A percentile compares a stretch with the other conserved stretches of the same genome.
Conservation (phyloP, 2,888 invertebrate species). For the Netelia melanura region DNA sequence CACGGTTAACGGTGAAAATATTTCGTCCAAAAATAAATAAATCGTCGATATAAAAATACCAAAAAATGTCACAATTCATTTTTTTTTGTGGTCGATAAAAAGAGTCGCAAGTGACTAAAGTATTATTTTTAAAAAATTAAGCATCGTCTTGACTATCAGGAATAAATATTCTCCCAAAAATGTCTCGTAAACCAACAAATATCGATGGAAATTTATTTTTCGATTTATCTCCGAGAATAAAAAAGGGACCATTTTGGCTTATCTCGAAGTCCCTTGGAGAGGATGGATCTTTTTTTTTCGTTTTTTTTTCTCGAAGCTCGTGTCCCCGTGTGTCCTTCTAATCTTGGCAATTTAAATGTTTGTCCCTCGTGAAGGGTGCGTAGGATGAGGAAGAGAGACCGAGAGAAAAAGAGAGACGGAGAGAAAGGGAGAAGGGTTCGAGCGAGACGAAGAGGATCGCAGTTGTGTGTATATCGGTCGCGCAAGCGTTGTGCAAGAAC, state of each 20-base stretch:
- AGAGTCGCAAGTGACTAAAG: background rate
- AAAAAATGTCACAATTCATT: background rate
- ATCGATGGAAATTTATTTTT: background rate
- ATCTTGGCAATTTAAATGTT: slow-evolving; percentile 83
- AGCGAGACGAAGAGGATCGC: slow-evolving; percentile 50
- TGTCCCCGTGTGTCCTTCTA: slow-evolving; percentile 70
- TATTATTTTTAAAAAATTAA: background rate
- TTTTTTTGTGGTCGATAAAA: background rate
- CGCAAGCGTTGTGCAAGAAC: slow-evolving; percentile 64
- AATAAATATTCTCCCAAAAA: background rate
- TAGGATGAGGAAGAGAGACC: background rate
- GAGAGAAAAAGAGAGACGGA: slow-evolving; percentile 30
- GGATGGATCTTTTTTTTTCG: slow-evolving; percentile 21
- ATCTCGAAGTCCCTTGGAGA: slow-evolving; percentile 39
- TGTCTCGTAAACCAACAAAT: background rate
- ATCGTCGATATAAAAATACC: background rate
- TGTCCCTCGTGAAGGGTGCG: slow-evolving; percentile 72
- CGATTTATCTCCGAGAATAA: slow-evolving; percentile 13
- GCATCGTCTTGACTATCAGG: background rate
- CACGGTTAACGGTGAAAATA: slow-evolving; percentile 19
- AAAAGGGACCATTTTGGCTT: slow-evolving; percentile 38
- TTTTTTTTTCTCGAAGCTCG: slow-evolving; percentile 34
- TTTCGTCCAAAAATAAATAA: background rate
- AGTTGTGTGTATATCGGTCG: slow-evolving; percentile 44
- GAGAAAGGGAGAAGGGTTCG: slow-evolving; percentile 4